Evolutionary conservation across 2,888 invertebrate genomes (phyloP), one percentile per base, ranked within the genome.

Genomic region (Caradrina kadenii): DNA sequence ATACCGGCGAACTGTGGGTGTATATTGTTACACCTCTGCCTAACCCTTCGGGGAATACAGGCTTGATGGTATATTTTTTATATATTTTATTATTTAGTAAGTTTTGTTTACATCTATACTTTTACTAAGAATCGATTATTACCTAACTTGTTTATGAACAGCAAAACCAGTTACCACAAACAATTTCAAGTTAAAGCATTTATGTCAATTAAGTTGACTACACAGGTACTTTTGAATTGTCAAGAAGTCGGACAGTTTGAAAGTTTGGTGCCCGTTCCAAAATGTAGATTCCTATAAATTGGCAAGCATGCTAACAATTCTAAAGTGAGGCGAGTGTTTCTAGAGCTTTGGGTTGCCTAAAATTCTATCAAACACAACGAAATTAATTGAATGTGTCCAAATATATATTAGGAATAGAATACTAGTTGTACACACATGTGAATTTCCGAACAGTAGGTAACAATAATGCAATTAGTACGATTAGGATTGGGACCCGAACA

Each of bases 391-490:
- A 75, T 26, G 21, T 55, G 68, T 42, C 21, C 70, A 61, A 69
- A 76, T 76, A 62, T 76, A 76, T 76, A 62, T 76, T 69, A 48
- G 42, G 17, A 56, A 60, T 52, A 48, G 55, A 26, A 39, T 31
- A 26, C 31, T 42, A 39, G 49, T 39, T 21, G 22, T 21, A 26
- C n/a, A 59, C 17, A 39, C 60, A 61, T 60, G 56, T 68, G 22
- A 58, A 62, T 68, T 64, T 62, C 45, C 53, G n/a, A 53, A 49
- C 50, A 50, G 39, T 52, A 58, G 55, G 49, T 50, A 56, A 62
- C 52, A 79, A 55, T 68, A 74, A 60, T 52, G 59, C 58, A 65
- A 74, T 77, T 69, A 79, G 48, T 52, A 39, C 52, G 62, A 60
- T 77, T 69, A 73, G 60, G 35, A 53, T 62, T 45, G 39, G 72